Conservation (phyloP, 2,113 vertebrate genomes). For the Ibidorhyncha struthersii region DNA sequence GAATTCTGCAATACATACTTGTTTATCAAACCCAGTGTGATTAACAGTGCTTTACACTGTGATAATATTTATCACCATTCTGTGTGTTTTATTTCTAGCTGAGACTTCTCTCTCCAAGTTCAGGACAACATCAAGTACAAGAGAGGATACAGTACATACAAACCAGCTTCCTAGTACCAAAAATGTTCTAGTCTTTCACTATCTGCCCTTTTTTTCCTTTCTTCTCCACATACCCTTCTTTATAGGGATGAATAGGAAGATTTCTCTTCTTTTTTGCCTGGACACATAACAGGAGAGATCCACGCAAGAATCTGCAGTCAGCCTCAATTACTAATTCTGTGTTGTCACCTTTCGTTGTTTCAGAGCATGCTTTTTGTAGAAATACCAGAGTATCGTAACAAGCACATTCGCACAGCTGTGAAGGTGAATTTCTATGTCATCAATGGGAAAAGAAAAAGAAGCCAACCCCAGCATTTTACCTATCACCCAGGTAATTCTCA, state of each 20-base stretch:
- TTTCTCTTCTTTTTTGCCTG: not conserved
- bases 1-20: not conserved
- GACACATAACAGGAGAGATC: rapidly evolving
- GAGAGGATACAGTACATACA: not conserved
- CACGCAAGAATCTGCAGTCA: rapidly evolving
- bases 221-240: not conserved
- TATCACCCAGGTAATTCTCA: conserved; percentile 86
- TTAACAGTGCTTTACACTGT: not conserved
- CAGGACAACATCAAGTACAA: not conserved
- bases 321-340: not conserved
- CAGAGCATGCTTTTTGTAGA: conserved; percentile 97
- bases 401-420: conserved; percentile 80
- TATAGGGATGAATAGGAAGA: not conserved
- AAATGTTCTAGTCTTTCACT: not conserved
- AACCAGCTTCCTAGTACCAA: not conserved
- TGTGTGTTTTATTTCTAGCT: not conserved
- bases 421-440: conserved; percentile 98
- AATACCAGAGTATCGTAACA: conserved; percentile 89
- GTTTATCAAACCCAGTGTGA: not conserved
- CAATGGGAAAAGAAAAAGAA: conserved; percentile 96
- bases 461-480: conserved; percentile 94
- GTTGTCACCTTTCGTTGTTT: not conserved
- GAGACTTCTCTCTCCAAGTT: not conserved
- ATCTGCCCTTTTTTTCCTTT: not conserved
- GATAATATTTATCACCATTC: not conserved